Base-by-base conservation (phyloP, 1,140 invertebrate species). In the Eriosoma lanigerum region DNA sequence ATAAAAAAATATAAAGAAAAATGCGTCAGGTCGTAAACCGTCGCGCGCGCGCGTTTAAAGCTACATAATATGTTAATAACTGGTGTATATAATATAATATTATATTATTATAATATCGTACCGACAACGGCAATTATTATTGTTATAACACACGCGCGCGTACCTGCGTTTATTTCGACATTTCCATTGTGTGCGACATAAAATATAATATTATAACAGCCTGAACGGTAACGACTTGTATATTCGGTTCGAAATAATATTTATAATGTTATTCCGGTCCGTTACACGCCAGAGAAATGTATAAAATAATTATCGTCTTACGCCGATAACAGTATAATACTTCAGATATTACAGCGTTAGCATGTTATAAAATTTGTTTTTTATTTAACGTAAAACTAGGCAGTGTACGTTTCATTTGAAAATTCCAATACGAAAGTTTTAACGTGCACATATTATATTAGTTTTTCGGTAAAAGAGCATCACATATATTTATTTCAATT, bases 61-160 rank as follows among this genome's bases (percentile, higher is more conserved):
- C 58, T 32, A 32, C 15, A 15, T 24, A 58, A 29, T 29, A 64
- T 64, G 29, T n/a, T 64, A 64, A 64, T 64, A 64, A 38, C 46
- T 38, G 32, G 32, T 38, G 32, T 38, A 4, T 3, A 4, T 4
- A 3, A 3, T 38, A 8, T 8, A 4, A 8, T 38, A 38, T 38
- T 4, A 38, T 38, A 38, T 4, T 19, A 19, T 32, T 54, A 54
- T 21, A 19, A 21, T 38, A 64, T 38, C 32, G 3, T n/a, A 64
- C 62, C 19, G 32, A 64, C 62, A 38, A 21, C 19, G 62, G 62
- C 19, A 64, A 64, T 64, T 4, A 64, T 64, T 38, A 21, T 64
- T 64, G 19, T 38, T 19, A 9, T 44, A n/a, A 6, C 4, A 64
- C 29, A 38, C 62, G 10, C 60, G 60, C 9, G 17, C 60, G 17